Percentiles rank a stretch among this genome's conserved stretches.
phyloP scores from a whole-genome alignment of 2,888 invertebrate genomes.

The Alsophila aescularia region DNA sequence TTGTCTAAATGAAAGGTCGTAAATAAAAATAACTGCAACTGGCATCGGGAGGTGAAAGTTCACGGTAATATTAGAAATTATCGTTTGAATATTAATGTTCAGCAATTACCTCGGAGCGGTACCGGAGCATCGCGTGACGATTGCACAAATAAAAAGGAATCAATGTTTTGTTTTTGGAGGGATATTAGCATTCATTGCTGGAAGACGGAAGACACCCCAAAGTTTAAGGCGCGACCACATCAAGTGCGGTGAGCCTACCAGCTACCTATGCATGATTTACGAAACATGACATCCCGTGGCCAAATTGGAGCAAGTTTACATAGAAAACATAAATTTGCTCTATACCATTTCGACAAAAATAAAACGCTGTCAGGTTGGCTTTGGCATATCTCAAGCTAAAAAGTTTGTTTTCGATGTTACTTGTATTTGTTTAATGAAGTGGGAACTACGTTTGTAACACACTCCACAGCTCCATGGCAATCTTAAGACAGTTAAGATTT shows the following conservation, averaged over 20 bases:
- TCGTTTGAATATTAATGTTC: slow-evolving; percentile 67
- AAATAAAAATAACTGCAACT: slow-evolving; percentile 56
- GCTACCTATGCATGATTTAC: no score
- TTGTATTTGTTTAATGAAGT: no score
- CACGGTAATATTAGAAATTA: slow-evolving; percentile 69
- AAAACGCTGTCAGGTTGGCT: no score
- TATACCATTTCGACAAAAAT: no score
- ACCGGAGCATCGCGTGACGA: slow-evolving; percentile 68
- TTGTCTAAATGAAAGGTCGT: slow-evolving; percentile 60
- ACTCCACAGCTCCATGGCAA: no score
- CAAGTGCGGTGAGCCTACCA: slow-evolving; percentile 14
- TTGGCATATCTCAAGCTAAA: no score
- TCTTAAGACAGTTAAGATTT: no score
- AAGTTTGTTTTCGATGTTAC: no score
- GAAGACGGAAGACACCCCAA: slow-evolving; percentile 40
- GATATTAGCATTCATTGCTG: slow-evolving; percentile 52
- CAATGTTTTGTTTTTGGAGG: slow-evolving; percentile 55
- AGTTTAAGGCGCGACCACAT: slow-evolving; percentile 27
- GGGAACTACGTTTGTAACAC: no score
- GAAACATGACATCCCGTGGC: no score
- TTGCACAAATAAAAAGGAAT: slow-evolving; percentile 59
- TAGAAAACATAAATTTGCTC: no score
- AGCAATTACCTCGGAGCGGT: slow-evolving; percentile 77
- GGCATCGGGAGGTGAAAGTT: slow-evolving; percentile 66
- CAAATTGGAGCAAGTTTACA: no score